These are phyloP conservation scores for Oreortyx pictus DNA, from an alignment of 2,797 vertebrate species.

Conservation along the genomic window DNA sequence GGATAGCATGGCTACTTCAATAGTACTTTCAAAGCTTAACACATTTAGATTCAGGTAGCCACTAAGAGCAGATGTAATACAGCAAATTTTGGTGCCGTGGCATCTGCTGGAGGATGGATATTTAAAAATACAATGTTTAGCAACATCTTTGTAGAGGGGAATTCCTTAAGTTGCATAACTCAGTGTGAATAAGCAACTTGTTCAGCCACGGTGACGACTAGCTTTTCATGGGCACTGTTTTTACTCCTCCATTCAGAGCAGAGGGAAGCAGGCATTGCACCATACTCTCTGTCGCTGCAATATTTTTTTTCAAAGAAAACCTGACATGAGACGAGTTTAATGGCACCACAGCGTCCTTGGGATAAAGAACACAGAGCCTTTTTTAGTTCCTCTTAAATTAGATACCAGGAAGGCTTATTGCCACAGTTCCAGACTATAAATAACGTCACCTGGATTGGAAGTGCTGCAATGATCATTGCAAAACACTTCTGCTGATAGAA, in stretches of 20 bases:
- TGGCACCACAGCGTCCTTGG: neutral
- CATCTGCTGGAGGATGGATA: neutral
- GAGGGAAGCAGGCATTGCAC: neutral
- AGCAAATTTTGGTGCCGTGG: neutral
- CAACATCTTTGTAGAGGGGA: neutral
- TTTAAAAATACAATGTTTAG: neutral
- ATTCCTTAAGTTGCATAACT: constrained; percentile 48
- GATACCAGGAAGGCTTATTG: neutral
- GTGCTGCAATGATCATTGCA: constrained; percentile 24
- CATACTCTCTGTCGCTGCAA: neutral
- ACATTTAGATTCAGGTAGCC: neutral
- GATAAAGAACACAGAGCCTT: neutral
- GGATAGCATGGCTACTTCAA: neutral
- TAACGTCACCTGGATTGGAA: constrained; percentile 29
- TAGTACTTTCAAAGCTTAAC: neutral
- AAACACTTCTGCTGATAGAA: constrained; percentile 41
- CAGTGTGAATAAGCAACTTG: constrained; percentile 24
- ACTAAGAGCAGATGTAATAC: neutral
- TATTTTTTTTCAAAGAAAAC: constrained; percentile 34
- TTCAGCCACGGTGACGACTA: constrained; percentile 17
- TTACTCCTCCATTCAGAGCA: neutral
- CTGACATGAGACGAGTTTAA: neutral
- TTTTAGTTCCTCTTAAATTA: constrained; percentile 22
- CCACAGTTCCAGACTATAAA: constrained; percentile 5
- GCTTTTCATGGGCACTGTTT: constrained; percentile 1